Conservation (phyloP, 2,888 invertebrate genomes). For the Kuschelorhynchus macadamiae region DNA sequence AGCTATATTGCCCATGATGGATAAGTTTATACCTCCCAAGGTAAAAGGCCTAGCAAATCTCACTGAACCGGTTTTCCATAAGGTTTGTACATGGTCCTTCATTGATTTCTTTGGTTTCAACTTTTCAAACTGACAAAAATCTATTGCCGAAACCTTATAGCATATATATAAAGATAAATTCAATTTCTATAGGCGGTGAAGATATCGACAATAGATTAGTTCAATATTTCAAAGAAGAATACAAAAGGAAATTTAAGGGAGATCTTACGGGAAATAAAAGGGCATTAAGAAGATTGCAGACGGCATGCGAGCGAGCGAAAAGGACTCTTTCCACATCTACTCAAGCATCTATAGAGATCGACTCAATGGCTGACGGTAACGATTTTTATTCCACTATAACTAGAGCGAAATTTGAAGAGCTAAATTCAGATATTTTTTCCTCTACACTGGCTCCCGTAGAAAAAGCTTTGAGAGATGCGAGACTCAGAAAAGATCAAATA, state of each 20-base stretch:
- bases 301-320: constrained; percentile 77
- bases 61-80: no score
- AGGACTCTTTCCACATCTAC: constrained; percentile 72
- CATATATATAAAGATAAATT: no score
- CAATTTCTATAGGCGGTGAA: constrained; percentile 64
- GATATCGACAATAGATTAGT: constrained; percentile 73
- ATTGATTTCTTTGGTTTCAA: no score
- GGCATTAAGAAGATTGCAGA: constrained; percentile 74
- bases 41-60: no score
- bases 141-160: no score
- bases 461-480: constrained; percentile 75
- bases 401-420: constrained; percentile 76
- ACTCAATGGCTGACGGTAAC: constrained; percentile 74
- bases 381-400: constrained; percentile 75
- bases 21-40: no score
- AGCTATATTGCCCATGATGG: no score
- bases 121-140: no score
- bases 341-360: constrained; percentile 74
- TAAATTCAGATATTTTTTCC: constrained; percentile 75
- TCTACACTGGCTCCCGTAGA: constrained; percentile 77
- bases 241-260: constrained; percentile 71
- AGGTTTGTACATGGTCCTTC: no score
- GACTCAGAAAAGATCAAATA: constrained; percentile 73
- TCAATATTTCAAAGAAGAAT: constrained; percentile 71
- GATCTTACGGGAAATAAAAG: constrained; percentile 69